Base-by-base conservation (phyloP, 2,888 invertebrate species). In the Pammene aurita region DNA sequence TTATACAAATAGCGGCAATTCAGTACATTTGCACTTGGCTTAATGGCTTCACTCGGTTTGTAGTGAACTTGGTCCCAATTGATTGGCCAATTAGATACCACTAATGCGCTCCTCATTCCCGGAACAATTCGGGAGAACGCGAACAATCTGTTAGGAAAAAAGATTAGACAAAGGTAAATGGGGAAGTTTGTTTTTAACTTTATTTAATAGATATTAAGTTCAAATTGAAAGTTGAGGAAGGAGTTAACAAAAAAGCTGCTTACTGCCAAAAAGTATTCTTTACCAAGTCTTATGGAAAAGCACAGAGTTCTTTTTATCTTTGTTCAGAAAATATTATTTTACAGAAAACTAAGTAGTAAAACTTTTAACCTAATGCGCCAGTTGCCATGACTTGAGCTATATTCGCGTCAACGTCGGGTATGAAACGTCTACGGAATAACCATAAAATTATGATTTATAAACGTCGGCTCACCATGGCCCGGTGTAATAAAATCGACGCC, bases 401-500 rank as follows among this genome's bases (percentile, higher is more conserved):
- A 75, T 73, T 67, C 54, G 70, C 74, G 60, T 74, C 77, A 67
- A 74, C 77, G 75, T 74, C 79, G 77, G 78, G 74, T 74, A 79
- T 78, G 78, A 80, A 81, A 80, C 75, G 81, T 80, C 78, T 76
- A 75, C 76, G 78, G 82, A 85, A 88, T 85, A 86, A 81, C 84
- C 85, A 87, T 88, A 89, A 89, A 88, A 84, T 80, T 84, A 84
- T 89, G 89, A 89, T 89, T 89, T 89, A 89, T 86, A 87, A 85
- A 82, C 88, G 85, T 84, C 83, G 83, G 80, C 80, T 83, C 77
- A 80, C 84, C 81, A 81, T 79, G 81, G 80, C 77, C 26, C 26
- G 26, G 26, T 83, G 85, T 81, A 85, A 87, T 89, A 88, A 88
- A 88, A 86, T 81, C 78, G 78, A 77, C 79, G 78, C 82, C 78